Conservation (phyloP, 2,797 vertebrate genomes). For the Tachyglossus aculeatus region DNA sequence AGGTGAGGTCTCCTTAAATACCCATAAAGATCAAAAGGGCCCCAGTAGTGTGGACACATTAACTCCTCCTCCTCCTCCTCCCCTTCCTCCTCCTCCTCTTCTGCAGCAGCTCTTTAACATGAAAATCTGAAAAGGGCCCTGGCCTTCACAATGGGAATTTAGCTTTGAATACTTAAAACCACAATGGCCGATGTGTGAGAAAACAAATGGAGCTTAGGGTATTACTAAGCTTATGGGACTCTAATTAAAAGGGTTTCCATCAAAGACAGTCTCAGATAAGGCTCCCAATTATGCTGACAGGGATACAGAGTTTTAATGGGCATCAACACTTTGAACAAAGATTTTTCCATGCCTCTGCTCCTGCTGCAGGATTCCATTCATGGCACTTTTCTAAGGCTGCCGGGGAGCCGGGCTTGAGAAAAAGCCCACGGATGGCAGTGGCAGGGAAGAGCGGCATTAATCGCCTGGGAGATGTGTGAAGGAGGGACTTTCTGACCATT, state of each 20-base stretch:
- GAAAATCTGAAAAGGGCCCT: not conserved
- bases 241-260: slow-evolving; percentile 40
- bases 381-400: not conserved
- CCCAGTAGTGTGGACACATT: no score
- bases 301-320: slow-evolving; percentile 36
- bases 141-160: rapidly evolving
- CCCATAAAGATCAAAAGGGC: not conserved
- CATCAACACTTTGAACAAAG: slow-evolving; percentile 1
- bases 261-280: slow-evolving; percentile 17
- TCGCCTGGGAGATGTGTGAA: no score
- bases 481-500: not conserved
- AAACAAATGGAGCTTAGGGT: not conserved
- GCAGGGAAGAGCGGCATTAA: rapidly evolving
- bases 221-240: rapidly evolving
- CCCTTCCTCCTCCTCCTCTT: no score
- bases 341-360: not conserved
- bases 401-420: not conserved
- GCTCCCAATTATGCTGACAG: slow-evolving; percentile 37
- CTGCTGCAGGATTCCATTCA: slow-evolving; percentile 45
- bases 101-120: no score
- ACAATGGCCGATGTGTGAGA: not conserved
- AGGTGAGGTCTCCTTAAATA: no score
- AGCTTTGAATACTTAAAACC: rapidly evolving
- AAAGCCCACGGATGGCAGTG: rapidly evolving
- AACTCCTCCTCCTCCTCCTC: no score